Percentiles rank a stretch among this genome's conserved stretches.
Evolutionary conservation across 2,113 vertebrate species (phyloP).

Genomic region (Campylomormyrus tamandua): DNA sequence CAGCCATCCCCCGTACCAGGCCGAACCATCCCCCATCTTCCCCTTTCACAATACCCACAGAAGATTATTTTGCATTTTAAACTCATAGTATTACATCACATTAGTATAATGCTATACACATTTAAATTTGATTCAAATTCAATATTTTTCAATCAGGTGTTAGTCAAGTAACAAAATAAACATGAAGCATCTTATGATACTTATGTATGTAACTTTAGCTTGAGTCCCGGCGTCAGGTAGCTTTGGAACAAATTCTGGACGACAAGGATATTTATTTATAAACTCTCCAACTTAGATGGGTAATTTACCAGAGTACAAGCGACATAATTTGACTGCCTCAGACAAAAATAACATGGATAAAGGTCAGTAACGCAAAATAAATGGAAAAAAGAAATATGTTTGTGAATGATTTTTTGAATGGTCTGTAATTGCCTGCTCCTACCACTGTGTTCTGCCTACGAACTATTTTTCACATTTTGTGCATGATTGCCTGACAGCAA

Average conservation of each 20-base stretch:
- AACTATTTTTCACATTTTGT: not conserved
- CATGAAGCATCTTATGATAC: not conserved
- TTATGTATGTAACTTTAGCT: not conserved
- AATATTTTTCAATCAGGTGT: not conserved
- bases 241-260: not conserved
- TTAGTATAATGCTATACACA: not conserved
- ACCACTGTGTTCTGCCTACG: not conserved
- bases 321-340: not conserved
- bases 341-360: not conserved
- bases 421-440: not conserved
- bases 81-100: not conserved
- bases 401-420: not conserved
- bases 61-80: not conserved
- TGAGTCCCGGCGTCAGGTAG: not conserved
- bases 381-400: not conserved
- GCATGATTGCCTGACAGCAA: not conserved
- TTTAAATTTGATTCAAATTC: not conserved
- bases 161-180: not conserved
- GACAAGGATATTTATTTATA: not conserved
- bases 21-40: not conserved
- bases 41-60: not conserved
- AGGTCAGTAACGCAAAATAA: not conserved
- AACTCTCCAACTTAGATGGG: not conserved
- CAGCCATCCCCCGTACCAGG: not conserved
- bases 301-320: not conserved